Evolutionary conservation across 2,113 vertebrate species (phyloP).

Genomic region (Verasper variegatus): DNA sequence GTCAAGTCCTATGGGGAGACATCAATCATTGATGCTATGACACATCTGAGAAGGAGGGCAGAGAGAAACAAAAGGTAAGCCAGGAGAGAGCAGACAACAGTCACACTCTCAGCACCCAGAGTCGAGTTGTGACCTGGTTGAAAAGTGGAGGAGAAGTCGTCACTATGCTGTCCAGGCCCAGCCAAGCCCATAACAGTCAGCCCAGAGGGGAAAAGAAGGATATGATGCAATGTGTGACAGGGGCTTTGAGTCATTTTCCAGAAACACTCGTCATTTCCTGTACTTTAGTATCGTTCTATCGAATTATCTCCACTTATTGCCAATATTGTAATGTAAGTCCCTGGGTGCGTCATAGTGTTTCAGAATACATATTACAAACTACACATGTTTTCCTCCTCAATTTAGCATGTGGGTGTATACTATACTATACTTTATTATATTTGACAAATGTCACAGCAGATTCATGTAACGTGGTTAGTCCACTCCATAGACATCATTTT

Average conservation of each 20-base stretch:
- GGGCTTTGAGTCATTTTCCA: constrained; percentile 22
- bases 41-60: constrained; percentile 63
- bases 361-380: neutral
- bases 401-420: neutral
- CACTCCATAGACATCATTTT: too few species aligned
- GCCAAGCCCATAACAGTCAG: constrained; percentile 37
- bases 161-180: constrained; percentile 7
- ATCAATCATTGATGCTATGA: constrained; percentile 74
- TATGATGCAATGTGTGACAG: constrained; percentile 54
- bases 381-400: neutral
- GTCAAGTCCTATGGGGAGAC: constrained; percentile 60
- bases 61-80: constrained; percentile 47
- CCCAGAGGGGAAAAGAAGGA: constrained; percentile 46
- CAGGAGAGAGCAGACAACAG: constrained; percentile 54
- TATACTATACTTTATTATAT: neutral
- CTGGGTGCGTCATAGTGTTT: neutral
- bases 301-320: neutral
- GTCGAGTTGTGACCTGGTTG: constrained; percentile 38
- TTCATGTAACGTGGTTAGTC: too few species aligned
- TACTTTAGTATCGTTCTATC: neutral
- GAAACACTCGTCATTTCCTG: constrained; percentile 43
- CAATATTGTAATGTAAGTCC: neutral
- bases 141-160: constrained; percentile 29
- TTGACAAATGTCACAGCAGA: neutral
- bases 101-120: constrained; percentile 24